These are phyloP conservation scores for Deilephila elpenor DNA, from an alignment of 2,888 invertebrate genomes.

Conservation along the genomic window DNA sequence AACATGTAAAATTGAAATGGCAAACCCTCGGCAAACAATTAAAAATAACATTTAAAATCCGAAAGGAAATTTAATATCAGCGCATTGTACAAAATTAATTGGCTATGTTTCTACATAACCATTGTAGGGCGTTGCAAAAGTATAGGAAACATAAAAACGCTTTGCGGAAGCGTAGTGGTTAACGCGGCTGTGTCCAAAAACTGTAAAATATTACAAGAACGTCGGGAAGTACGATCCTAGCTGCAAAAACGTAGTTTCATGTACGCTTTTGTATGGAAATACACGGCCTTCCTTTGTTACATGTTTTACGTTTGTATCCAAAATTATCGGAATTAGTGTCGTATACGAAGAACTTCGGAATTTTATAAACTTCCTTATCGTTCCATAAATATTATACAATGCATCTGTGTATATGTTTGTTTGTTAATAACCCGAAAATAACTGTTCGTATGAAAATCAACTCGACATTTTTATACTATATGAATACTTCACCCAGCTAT, in stretches of 20 bases:
- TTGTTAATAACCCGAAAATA: too few species aligned
- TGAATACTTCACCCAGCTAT: too few species aligned
- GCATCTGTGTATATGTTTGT: too few species aligned
- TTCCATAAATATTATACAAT: too few species aligned
- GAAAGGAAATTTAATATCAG: neutral
- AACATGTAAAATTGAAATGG: neutral
- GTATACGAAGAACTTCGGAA: too few species aligned
- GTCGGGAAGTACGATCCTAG: slow-evolving; percentile 19
- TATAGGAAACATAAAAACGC: slow-evolving; percentile 14
- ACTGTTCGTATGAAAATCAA: too few species aligned
- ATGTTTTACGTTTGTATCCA: neutral
- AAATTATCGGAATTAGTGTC: too few species aligned
- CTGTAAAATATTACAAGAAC: slow-evolving; percentile 21
- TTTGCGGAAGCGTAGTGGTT: slow-evolving; percentile 4
- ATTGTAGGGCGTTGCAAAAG: neutral
- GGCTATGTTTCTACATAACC: neutral
- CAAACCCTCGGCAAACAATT: neutral
- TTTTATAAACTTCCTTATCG: too few species aligned
- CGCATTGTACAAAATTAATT: neutral
- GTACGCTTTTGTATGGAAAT: slow-evolving; percentile 10
- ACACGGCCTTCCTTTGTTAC: slow-evolving; percentile 27
- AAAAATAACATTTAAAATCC: neutral
- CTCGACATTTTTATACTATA: too few species aligned
- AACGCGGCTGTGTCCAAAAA: slow-evolving; percentile 7
- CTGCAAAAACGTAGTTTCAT: slow-evolving; percentile 8